phyloP scores from a whole-genome alignment of 2,888 invertebrate genomes.

The Proisotoma minuta region DNA sequence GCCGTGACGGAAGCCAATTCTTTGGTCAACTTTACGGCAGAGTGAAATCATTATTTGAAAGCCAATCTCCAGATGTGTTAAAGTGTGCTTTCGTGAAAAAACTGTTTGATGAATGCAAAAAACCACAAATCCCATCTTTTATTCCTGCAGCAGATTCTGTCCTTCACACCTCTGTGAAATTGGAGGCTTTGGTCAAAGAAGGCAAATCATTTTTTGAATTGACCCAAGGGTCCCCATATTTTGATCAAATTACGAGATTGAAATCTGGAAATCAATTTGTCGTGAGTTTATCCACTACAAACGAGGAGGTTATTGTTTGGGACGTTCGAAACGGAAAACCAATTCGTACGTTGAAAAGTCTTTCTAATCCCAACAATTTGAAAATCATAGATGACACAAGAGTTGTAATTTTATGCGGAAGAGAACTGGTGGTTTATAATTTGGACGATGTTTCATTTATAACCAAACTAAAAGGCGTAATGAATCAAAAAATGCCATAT shows the following conservation, averaged over 20 bases:
- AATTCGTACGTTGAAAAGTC: conserved; percentile 66
- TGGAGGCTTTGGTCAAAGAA: conserved; percentile 17
- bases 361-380: conserved; percentile 70
- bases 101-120: conserved; percentile 39
- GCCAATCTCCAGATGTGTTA: conserved; percentile 36
- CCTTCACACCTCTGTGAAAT: conserved; percentile 29
- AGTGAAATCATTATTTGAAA: conserved; percentile 50
- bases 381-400: conserved; percentile 65
- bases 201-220: conserved; percentile 34
- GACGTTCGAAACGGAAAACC: conserved; percentile 61
- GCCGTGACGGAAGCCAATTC: conserved; percentile 77
- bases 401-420: conserved; percentile 73
- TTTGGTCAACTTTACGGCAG: conserved; percentile 63
- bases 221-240: conserved; percentile 49
- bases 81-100: conserved; percentile 45
- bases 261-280: conserved; percentile 66
- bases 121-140: conserved; percentile 44
- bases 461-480: conserved; percentile 74
- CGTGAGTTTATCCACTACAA: conserved; percentile 67
- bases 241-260: conserved; percentile 62
- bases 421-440: conserved; percentile 75
- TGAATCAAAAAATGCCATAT: conserved; percentile 90
- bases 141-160: conserved; percentile 38
- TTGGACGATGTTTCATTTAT: conserved; percentile 67
- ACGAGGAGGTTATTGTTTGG: conserved; percentile 77